Base-by-base conservation (phyloP, 92 coral and sea anemone species). In the Epizoanthus ramosus region DNA sequence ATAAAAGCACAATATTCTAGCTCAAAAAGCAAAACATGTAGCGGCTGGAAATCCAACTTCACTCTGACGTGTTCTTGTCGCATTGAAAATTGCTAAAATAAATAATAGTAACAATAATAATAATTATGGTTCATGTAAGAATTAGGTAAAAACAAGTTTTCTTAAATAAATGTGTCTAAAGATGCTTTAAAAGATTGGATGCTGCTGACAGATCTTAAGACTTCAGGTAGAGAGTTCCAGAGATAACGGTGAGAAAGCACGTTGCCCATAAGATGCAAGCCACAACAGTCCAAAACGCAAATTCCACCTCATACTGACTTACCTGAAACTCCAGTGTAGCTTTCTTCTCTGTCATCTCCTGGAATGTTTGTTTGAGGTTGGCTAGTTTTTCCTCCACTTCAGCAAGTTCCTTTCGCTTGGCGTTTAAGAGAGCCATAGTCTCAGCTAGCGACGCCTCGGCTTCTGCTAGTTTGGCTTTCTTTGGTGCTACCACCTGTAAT, bases 261-360 rank as follows among this genome's bases (percentile, higher is more conserved):
- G 43, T 37, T 37, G 43, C 5, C 43, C 43, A 37, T 37, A 37
- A 6, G 43, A 37, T 37, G 6, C 43, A 37, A 5, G 39, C 39
- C 39, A 35, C 39, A n/a, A n/a, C n/a, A 41, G 41, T 8, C 23
- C 10, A 63, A 25, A 24, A 68, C 21, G 45, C 31, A 23, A 52
- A 4, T 2, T 23, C 4, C 7, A 57, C 39, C 3, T 14, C 15
- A 25, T 68, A 28, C 21, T 18, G 4, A 25, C 35, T 47, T 75
- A 93, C 99, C 95, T 97, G 99, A 82, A 97, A 97, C 80, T 97
- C 99, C 10, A 97, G 89, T 24, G 95, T 94, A 59, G 92, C 97
- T 69, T 97, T 97, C 89, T 97, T 97, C 35, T 94, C 99, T 8
- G 99, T 97, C 90, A 91, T 97, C 82, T 97, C 98, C 31, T 95